phyloP scores from a whole-genome alignment of 2,113 vertebrate genomes.

The Coptodon bakossiorum region DNA sequence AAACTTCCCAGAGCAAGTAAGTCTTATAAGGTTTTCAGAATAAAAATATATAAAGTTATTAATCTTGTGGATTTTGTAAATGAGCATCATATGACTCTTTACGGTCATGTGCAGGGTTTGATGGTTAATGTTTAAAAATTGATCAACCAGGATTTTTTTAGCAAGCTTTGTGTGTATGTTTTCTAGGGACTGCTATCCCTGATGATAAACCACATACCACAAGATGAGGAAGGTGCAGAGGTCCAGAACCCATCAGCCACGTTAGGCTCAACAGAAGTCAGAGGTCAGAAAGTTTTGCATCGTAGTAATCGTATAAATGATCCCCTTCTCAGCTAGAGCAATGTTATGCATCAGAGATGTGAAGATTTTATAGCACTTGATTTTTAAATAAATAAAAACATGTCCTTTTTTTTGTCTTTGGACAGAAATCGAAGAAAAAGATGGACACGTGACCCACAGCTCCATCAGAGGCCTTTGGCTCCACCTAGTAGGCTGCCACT shows the following conservation, averaged over 20 bases:
- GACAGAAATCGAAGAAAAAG: neutral
- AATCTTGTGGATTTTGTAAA: neutral
- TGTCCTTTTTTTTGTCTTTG: neutral
- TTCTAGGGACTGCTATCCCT: neutral
- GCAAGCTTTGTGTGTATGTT: constrained; percentile 19
- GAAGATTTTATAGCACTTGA: neutral
- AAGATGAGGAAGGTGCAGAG: neutral
- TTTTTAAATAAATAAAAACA: neutral
- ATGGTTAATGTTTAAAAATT: neutral
- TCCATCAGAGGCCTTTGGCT: neutral
- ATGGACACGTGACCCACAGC: neutral
- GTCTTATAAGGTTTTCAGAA: neutral
- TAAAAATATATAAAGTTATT: neutral
- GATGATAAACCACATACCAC: neutral
- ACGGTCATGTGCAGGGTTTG: neutral
- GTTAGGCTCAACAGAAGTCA: neutral
- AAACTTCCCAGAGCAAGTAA: neutral
- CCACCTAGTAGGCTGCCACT: neutral
- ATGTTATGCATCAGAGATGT: neutral
- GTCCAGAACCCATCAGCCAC: neutral
- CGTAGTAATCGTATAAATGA: neutral
- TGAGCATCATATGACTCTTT: neutral
- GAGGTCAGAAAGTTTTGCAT: constrained; percentile 11
- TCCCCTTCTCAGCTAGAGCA: neutral
- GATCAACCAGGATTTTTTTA: neutral